Conservation (phyloP, 2,113 vertebrate species). For the Clupea harengus region DNA sequence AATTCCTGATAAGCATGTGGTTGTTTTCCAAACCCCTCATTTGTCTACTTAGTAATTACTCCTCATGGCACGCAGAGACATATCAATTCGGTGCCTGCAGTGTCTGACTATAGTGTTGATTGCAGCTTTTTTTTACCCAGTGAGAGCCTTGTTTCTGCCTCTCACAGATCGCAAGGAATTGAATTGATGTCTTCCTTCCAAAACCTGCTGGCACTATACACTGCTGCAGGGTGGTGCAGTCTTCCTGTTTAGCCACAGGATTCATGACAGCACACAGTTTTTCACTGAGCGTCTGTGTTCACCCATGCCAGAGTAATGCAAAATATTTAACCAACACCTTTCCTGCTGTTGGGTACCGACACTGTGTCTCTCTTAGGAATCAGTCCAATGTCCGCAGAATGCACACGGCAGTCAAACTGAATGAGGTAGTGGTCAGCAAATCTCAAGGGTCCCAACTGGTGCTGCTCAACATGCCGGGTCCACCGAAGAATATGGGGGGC, state of each 20-base stretch:
- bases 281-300: neutral
- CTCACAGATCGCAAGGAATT: neutral
- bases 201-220: neutral
- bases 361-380: constrained; percentile 67
- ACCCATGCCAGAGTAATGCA: neutral
- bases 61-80: neutral
- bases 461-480: constrained; percentile 95
- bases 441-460: constrained; percentile 87
- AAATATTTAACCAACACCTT: neutral
- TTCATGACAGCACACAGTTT: neutral
- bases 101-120: neutral
- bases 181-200: neutral
- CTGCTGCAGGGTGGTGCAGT: neutral
- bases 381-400: constrained; percentile 94
- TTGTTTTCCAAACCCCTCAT: no score
- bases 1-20: no score
- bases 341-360: neutral
- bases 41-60: no score
- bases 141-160: no score
- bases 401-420: constrained; percentile 95
- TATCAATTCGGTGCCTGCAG: neutral
- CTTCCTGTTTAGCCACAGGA: neutral
- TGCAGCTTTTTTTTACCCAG: no score
- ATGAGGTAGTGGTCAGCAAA: constrained; percentile 82
- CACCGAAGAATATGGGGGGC: constrained; percentile 85